Conservation (phyloP, 2,113 vertebrate genomes). For the Myrmecobius fasciatus region DNA sequence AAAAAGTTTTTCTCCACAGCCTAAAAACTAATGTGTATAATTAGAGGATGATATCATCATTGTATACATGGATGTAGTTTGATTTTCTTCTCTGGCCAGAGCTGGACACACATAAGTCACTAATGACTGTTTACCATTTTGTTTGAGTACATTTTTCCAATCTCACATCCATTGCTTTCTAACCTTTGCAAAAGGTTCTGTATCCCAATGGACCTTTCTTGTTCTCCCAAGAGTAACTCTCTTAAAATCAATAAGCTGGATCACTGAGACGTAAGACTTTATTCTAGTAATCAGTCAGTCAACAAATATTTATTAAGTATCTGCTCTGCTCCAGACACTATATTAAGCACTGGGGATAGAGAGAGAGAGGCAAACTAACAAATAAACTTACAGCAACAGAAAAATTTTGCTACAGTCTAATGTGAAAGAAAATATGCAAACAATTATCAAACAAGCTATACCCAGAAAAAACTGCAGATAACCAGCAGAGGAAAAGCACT, state of each 20-base stretch:
- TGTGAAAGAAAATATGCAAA: background rate
- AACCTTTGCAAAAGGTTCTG: background rate
- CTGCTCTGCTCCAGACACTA: background rate
- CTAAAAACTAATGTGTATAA: constrained; percentile 1
- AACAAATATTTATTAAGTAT: background rate
- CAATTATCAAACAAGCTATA: background rate
- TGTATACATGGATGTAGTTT: background rate
- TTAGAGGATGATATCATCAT: background rate
- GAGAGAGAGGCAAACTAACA: background rate
- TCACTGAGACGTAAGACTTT: background rate
- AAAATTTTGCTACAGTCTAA: background rate
- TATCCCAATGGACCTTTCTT: background rate
- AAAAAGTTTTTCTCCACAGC: background rate
- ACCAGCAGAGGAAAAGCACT: background rate
- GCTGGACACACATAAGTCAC: constrained; percentile 4
- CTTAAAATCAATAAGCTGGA: background rate
- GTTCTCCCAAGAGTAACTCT: background rate
- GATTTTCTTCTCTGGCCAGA: background rate
- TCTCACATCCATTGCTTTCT: background rate
- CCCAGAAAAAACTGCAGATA: background rate
- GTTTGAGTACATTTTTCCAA: background rate
- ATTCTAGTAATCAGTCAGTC: background rate
- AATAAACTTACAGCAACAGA: background rate
- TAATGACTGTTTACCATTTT: constrained; percentile 3
- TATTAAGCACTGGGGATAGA: background rate